Conservation (phyloP, 2,888 invertebrate species). For the Clistopyga incitator region DNA sequence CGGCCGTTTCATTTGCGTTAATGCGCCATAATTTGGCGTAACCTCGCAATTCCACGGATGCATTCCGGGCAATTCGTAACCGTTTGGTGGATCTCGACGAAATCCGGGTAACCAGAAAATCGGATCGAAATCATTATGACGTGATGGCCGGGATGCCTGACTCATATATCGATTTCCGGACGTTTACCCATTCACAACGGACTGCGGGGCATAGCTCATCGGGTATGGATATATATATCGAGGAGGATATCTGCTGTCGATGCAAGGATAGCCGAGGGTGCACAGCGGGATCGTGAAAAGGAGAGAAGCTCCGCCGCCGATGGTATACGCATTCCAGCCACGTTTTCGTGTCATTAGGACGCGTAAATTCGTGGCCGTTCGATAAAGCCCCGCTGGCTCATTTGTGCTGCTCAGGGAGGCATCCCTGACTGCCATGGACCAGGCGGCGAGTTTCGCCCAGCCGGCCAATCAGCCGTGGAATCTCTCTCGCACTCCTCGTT, state of each 20-base stretch:
- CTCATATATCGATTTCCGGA: slow-evolving; percentile 72
- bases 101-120: slow-evolving; percentile 9
- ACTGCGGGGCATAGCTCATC: slow-evolving; percentile 11
- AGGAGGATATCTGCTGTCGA: not conserved
- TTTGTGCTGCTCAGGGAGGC: slow-evolving; percentile 26
- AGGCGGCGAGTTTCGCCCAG: slow-evolving; percentile 55
- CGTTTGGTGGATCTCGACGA: not conserved
- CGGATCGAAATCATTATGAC: slow-evolving; percentile 3
- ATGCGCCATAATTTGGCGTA: not conserved
- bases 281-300: not conserved
- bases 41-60: not conserved
- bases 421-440: slow-evolving; percentile 55
- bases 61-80: not conserved
- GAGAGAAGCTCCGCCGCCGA: not conserved
- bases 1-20: not conserved
- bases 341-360: slow-evolving; percentile 74
- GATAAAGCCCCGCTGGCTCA: slow-evolving; percentile 59
- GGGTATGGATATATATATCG: slow-evolving; percentile 5
- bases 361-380: slow-evolving; percentile 68
- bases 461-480: slow-evolving; percentile 68
- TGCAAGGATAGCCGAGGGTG: not conserved
- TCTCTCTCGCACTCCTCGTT: slow-evolving; percentile 58
- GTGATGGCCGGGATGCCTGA: slow-evolving; percentile 13
- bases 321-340: slow-evolving; percentile 70
- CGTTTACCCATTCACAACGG: slow-evolving; percentile 18